A percentile compares a stretch with the other conserved stretches of the same genome.
phyloP scores from a whole-genome alignment of 2,113 vertebrate genomes.

The Microcebus lehilahytsara region DNA sequence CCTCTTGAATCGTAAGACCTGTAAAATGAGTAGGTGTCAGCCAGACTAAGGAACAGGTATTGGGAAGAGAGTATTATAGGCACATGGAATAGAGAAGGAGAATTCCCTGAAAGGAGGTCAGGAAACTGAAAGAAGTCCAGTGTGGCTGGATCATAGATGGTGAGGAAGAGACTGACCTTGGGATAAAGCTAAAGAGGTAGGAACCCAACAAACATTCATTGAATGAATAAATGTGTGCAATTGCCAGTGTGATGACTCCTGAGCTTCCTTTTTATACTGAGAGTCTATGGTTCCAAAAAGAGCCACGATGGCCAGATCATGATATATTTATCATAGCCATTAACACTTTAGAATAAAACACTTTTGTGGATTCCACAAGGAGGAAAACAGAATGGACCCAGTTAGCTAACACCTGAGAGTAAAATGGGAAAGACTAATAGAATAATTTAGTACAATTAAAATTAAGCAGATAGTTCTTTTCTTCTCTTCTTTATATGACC shows the following conservation, averaged over 20 bases:
- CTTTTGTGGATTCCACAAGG: neutral
- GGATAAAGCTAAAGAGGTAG: neutral
- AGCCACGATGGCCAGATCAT: neutral
- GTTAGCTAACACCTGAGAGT: neutral
- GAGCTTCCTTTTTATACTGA: neutral
- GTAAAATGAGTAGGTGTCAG: neutral
- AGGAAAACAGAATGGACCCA: neutral
- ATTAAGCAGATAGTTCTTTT: neutral
- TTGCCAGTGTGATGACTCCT: neutral
- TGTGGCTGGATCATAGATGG: neutral
- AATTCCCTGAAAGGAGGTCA: neutral
- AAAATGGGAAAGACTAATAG: neutral
- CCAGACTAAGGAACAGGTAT: neutral
- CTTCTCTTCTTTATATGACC: neutral
- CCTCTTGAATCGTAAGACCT: neutral
- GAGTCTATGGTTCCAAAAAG: neutral
- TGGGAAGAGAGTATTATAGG: neutral
- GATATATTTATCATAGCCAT: neutral
- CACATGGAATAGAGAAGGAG: neutral
- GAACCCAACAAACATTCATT: neutral
- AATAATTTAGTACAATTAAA: slow-evolving; percentile 40
- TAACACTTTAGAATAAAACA: neutral
- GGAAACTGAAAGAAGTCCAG: neutral
- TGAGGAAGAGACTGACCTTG: neutral
- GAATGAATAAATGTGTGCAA: neutral